These are phyloP conservation scores for Bembecia ichneumoniformis DNA, from an alignment of 2,888 invertebrate genomes.

Conservation along the genomic window DNA sequence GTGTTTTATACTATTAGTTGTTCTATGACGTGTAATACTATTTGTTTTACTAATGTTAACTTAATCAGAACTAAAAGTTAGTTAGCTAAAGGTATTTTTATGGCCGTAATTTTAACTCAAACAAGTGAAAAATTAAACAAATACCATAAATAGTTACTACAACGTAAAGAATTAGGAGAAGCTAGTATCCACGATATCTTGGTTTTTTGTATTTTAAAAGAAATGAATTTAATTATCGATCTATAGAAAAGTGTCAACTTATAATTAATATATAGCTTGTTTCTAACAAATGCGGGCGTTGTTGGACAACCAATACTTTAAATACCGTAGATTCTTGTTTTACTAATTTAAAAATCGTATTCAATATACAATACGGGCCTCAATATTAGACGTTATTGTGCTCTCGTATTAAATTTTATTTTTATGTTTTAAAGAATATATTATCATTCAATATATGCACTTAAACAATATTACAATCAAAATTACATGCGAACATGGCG, in stretches of 20 bases:
- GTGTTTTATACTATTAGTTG: conserved; percentile 6
- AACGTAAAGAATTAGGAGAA: too few relatives aligned
- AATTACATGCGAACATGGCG: conserved; percentile 3
- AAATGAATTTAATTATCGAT: conserved; percentile 49
- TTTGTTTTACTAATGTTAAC: too few relatives aligned
- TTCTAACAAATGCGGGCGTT: conserved; percentile 56
- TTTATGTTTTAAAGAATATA: neutral
- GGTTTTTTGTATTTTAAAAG: conserved; percentile 18
- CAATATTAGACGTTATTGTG: conserved; percentile 15
- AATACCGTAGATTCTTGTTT: conserved; percentile 21
- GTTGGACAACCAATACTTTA: conserved; percentile 29
- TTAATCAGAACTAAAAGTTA: too few relatives aligned
- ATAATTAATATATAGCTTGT: conserved; percentile 63
- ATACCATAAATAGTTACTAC: too few relatives aligned
- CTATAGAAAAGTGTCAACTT: conserved; percentile 56
- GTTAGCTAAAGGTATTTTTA: too few relatives aligned
- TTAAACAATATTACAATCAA: conserved; percentile 7
- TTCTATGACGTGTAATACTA: too few relatives aligned
- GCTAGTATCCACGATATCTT: too few relatives aligned
- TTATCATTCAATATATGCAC: conserved; percentile 8
- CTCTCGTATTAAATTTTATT: conserved; percentile 2
- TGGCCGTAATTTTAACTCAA: too few relatives aligned
- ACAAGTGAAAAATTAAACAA: too few relatives aligned
- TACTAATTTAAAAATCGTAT: conserved; percentile 48
- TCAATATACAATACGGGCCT: conserved; percentile 42